These are phyloP conservation scores for Aphelenchoides besseyi DNA, from an alignment of 1,140 invertebrate species.

Conservation along the genomic window DNA sequence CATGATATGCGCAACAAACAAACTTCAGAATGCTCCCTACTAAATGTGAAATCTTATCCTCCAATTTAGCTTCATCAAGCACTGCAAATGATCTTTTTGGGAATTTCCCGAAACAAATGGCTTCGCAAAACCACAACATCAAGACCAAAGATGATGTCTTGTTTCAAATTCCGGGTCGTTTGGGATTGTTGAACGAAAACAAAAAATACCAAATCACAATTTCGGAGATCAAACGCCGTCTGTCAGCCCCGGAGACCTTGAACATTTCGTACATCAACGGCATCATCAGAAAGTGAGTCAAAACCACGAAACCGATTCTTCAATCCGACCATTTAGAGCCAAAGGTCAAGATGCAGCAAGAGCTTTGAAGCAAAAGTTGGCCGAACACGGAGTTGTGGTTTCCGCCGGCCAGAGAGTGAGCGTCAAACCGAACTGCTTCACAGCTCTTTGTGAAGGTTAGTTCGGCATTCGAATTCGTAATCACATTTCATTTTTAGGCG, in stretches of 20 bases:
- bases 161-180: slow-evolving; percentile 3
- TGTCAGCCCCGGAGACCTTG: not conserved
- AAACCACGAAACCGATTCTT: not conserved
- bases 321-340: not conserved
- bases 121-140: too few species aligned
- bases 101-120: too few species aligned
- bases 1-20: too few species aligned
- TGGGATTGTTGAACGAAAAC: slow-evolving; percentile 6
- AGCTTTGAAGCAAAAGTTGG: not conserved
- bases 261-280: slow-evolving; percentile 9
- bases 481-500: not conserved
- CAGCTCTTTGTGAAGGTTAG: not conserved
- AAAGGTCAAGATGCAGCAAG: not conserved
- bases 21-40: too few species aligned
- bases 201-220: not conserved
- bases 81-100: too few species aligned
- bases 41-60: too few species aligned
- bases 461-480: not conserved
- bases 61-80: too few species aligned
- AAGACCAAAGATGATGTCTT: too few species aligned
- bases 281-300: not conserved
- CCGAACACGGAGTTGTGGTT: not conserved
- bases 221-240: not conserved
- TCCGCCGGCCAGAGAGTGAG: not conserved
- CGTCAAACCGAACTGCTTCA: not conserved